These are phyloP conservation scores for Seladonia tumulorum DNA, from an alignment of 2,888 invertebrate genomes.

Conservation along the genomic window DNA sequence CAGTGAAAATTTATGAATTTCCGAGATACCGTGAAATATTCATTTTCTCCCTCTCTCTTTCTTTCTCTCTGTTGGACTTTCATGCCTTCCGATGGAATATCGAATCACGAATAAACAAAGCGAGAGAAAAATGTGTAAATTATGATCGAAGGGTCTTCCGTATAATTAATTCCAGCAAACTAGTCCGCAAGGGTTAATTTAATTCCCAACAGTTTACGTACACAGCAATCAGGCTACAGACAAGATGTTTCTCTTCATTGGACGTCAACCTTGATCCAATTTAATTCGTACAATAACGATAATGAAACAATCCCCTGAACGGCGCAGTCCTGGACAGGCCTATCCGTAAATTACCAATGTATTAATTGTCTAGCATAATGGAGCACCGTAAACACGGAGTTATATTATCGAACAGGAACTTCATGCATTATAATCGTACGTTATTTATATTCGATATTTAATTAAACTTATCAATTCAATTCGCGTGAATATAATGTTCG, in stretches of 20 bases:
- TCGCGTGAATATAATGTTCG: background rate
- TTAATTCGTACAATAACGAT: conserved; percentile 10
- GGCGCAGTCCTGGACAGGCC: background rate
- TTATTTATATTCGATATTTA: background rate
- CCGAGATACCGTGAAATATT: background rate
- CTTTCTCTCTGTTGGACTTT: background rate
- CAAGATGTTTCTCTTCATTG: conserved; percentile 8
- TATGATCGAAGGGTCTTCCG: background rate
- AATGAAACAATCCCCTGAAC: conserved; percentile 3
- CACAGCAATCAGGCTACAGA: background rate
- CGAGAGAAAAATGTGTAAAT: background rate
- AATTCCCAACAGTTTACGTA: background rate
- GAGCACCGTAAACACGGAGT: background rate
- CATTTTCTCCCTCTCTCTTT: background rate
- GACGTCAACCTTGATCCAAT: conserved; percentile 10
- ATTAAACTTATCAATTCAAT: background rate
- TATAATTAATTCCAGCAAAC: background rate
- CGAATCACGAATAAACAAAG: background rate
- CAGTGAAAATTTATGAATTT: background rate
- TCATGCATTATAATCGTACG: background rate
- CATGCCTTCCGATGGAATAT: background rate
- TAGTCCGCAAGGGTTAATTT: background rate
- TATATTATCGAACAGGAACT: background rate
- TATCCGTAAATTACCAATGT: background rate
- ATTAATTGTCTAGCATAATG: background rate